Percentiles rank a stretch among this genome's conserved stretches.
phyloP scores from a whole-genome alignment of 2,888 invertebrate genomes.

The Carpatolechia fugitivella region DNA sequence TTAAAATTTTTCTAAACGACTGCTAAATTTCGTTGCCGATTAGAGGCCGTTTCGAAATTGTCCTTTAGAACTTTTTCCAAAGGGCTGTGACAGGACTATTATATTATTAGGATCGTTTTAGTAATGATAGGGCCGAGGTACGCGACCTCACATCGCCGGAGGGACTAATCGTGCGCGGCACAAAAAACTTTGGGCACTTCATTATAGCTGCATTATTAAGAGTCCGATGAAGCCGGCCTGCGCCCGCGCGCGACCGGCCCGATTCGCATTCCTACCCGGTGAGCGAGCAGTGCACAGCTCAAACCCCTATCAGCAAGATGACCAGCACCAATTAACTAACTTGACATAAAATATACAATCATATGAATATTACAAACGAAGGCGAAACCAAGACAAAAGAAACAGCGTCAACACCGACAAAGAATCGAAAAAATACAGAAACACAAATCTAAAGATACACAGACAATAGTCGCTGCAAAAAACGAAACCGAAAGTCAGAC shows the following conservation, averaged over 20 bases:
- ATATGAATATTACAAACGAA: constrained; percentile 18
- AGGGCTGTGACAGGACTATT: constrained; percentile 76
- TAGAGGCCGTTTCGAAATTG: constrained; percentile 63
- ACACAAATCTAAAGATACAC: constrained; percentile 57
- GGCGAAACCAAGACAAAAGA: constrained; percentile 29
- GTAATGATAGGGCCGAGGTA: constrained; percentile 71
- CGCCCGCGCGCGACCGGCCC: constrained; percentile 31
- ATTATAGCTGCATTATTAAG: constrained; percentile 52
- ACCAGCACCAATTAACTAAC: constrained; percentile 46
- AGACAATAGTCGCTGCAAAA: constrained; percentile 72
- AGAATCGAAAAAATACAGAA: constrained; percentile 39
- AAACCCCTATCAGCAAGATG: constrained; percentile 22
- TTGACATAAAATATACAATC: neutral
- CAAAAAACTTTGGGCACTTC: constrained; percentile 69
- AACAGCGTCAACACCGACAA: constrained; percentile 39
- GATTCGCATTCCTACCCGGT: constrained; percentile 57
- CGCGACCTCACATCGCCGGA: constrained; percentile 65
- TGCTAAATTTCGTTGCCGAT: constrained; percentile 66
- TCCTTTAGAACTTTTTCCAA: constrained; percentile 64
- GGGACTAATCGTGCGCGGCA: constrained; percentile 60
- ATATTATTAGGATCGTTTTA: constrained; percentile 76
- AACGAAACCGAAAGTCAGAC: constrained; percentile 47
- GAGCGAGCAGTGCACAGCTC: constrained; percentile 27
- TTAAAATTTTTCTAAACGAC: constrained; percentile 59
- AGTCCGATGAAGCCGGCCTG: constrained; percentile 16